Evolutionary conservation across 2,888 invertebrate species (phyloP), one percentile per base, ranked within the genome.

Genomic region (Scaptomyza cyrtandrae): DNA sequence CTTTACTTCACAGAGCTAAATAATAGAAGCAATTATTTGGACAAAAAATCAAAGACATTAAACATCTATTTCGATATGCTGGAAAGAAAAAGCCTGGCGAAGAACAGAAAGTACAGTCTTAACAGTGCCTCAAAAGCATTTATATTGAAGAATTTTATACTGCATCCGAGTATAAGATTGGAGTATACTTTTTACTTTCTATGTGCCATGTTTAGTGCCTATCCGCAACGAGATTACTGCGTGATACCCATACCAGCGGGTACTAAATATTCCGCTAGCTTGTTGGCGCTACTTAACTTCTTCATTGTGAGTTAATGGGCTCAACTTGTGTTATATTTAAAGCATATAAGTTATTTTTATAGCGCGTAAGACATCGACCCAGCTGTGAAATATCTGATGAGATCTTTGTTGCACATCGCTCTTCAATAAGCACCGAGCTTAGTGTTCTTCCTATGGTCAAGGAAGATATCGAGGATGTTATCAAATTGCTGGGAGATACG

Each of bases 151-250:
- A 66, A 89, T 16, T 89, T 89, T 13, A 89, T 88, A 35, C 58
- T 91, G 46, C 74, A 75, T 41, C 80, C 86, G 1, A 57, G 61
- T 13, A 63, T 80, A 0, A 39, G 78, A 6, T 7, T 71, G 37
- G 88, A 84, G 29, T 65, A 76, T 13, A 64, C 78, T 0, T 88
- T 27, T 13, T 69, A 94, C 72, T 93, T 96, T 52, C 90, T 96
- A 13, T 93, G 94, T 73, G 94, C 94, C 0, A 94, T 95, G 0
- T 96, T 96, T 89, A 94, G 95, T 81, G 93, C 94, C 43, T 95
- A 94, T 91, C 94, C 94, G 1, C 92, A 94, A 5, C 93, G 93
- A 29, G 95, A 96, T 49, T 96, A 87, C 53, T 91, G 91, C 13
- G 66, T 91, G 10, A 62, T 91, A 2, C 66, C 85, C 1, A 41